Evolutionary conservation across 2,888 invertebrate species (phyloP), one percentile per base, ranked within the genome.

Genomic region (Pyralis farinalis): DNA sequence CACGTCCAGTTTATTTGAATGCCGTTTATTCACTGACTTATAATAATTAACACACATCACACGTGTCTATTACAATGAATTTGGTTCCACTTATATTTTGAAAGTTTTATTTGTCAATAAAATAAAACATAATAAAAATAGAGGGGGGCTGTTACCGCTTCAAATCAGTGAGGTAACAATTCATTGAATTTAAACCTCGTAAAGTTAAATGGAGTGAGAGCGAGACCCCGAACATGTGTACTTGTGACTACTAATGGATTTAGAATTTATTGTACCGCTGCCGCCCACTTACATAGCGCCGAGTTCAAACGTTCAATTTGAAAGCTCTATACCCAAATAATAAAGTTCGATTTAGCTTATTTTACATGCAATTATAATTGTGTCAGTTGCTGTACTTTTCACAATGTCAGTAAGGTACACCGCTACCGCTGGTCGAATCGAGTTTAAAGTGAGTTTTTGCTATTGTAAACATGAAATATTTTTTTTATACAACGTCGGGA

Each of bases 141-240:
- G 7, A 25, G 25, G 27, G 25, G 47, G 57, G 63, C 57, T 54
- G 51, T 58, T 55, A 62, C 64, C 64, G 62, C 71, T 57, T 58
- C 59, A 61, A 79, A 77, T 74, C 63, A 60, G 59, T 56, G 57
- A 69, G 69, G 74, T 71, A 76, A 78, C 81, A 84, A 81, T 72
- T 87, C 84, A 86, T 69, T 77, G 72, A 80, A 78, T 88, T 79
- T 79, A 76, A 84, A 78, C 77, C 83, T 87, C 87, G 69, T 87
- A 86, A 88, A 76, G 84, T 87, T 87, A 80, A 88, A 88, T 88
- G 87, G 81, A 83, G 75, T 80, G 86, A 63, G 51, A 58, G 57
- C 55, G 60, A 63, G 72, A 73, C 65, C 75, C 72, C 61, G 70
- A 85, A 80, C 87, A 88, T 86, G 86, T 88, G 88, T 83, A 85